phyloP scores from a whole-genome alignment of 2,888 invertebrate genomes.

The Belgica antarctica region DNA sequence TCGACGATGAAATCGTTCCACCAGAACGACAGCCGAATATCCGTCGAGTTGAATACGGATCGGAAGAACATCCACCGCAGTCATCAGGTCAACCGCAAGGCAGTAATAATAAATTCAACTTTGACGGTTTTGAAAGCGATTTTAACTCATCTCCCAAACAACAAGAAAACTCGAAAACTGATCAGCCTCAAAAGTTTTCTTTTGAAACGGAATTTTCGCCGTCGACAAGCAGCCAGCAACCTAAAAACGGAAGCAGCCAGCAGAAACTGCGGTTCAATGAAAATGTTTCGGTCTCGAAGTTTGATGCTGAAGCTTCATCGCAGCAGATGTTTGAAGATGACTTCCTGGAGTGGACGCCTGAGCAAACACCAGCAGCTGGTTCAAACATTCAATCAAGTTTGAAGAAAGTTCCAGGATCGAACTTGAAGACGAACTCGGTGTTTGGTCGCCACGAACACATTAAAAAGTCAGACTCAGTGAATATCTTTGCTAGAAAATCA shows the following conservation, averaged over 20 bases:
- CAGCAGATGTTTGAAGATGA: conserved; percentile 59
- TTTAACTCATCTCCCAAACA: conserved; percentile 50
- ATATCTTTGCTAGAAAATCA: conserved; percentile 80
- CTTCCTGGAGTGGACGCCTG: conserved; percentile 54
- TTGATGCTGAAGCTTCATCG: conserved; percentile 45
- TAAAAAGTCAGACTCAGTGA: conserved; percentile 85
- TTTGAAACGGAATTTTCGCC: conserved; percentile 44
- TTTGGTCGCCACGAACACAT: conserved; percentile 63
- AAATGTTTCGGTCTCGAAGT: conserved; percentile 62
- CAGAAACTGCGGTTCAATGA: conserved; percentile 64
- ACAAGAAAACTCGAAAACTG: conserved; percentile 44
- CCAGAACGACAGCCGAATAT: background rate
- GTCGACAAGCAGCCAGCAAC: conserved; percentile 45
- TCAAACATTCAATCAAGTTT: conserved; percentile 43
- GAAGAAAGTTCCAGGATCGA: conserved; percentile 46
- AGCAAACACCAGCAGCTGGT: conserved; percentile 45
- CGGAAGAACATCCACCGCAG: conserved; percentile 53
- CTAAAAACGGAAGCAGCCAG: conserved; percentile 47
- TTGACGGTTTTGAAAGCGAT: conserved; percentile 55
- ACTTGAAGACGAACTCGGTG: conserved; percentile 43
- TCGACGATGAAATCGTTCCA: conserved; percentile 8
- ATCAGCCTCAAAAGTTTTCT: conserved; percentile 46
- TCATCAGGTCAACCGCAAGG: conserved; percentile 51
- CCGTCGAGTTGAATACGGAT: no score
- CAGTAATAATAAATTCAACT: conserved; percentile 53